Base-by-base conservation (phyloP, 1,140 invertebrate genomes). In the Condylostylus longicornis region DNA sequence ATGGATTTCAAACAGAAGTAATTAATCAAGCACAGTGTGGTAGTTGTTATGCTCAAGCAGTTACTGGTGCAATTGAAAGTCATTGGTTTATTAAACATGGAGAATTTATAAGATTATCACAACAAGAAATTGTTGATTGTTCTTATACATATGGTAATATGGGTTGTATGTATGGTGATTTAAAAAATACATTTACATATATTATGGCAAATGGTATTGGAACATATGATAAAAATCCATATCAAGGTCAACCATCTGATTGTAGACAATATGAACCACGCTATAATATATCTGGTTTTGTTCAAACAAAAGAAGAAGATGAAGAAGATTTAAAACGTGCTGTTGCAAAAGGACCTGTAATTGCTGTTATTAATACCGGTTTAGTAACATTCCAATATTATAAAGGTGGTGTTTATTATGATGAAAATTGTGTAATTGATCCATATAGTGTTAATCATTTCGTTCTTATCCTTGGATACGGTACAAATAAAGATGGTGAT, bases 71-170 rank as follows among this genome's bases (percentile, higher is more conserved):
- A 1, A 64, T 97, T 21, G 91, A 97, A 68, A 90, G 82, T 12
- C 90, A 96, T 61, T 78, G 90, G 55, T 89, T 80, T 62, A 73
- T 85, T 41, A 74, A 79, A 55, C 78, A 69, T 31, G 79, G 79
- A 25, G 71, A 74, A 47, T 67, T 96, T 6, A 71, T 89, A 8
- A 87, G 84, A 4, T 70, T 97, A 1, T 90, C 85, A 44, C 91
- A 96, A 65, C 91, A 97, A 65, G 94, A 96, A 60, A 65, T 97
- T 20, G 69, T 97, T 18, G 93, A 97, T 66, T 96, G 93, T 55
- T 90, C 87, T 2, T 47, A 48, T 0, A 71, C 70, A 34, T 88
- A 81, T 53, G 88, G 87, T 5, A 96, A 95, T 64, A 71, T 88
- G 53, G 91, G 91, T 23, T 97, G 91, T 62, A 74, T 82, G 46